phyloP scores from a whole-genome alignment of 2,888 invertebrate genomes.

The Acronicta alni region DNA sequence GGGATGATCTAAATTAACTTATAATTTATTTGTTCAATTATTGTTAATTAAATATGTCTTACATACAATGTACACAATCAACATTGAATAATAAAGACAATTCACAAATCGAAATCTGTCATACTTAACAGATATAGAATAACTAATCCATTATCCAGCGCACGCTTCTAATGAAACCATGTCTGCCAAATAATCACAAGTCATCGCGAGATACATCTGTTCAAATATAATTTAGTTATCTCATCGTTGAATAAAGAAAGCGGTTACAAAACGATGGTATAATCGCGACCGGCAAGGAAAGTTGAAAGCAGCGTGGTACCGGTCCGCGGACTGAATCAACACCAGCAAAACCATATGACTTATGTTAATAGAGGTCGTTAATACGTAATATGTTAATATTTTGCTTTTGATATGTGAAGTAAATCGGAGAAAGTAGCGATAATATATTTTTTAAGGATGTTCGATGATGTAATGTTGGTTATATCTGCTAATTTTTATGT shows the following conservation, averaged over 20 bases:
- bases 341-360: conserved; percentile 65
- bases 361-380: conserved; percentile 61
- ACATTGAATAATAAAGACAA: neutral
- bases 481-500: neutral
- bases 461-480: conserved; percentile 23
- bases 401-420: conserved; percentile 25
- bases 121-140: neutral
- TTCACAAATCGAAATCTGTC: neutral
- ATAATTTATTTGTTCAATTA: too few species aligned
- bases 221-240: conserved; percentile 74
- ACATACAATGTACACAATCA: neutral
- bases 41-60: too few species aligned
- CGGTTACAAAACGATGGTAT: conserved; percentile 81
- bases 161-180: conserved; percentile 1
- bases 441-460: conserved; percentile 27
- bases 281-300: conserved; percentile 74
- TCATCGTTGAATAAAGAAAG: conserved; percentile 80
- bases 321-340: conserved; percentile 72
- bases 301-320: conserved; percentile 81
- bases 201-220: conserved; percentile 49
- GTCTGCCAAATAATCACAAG: conserved; percentile 21
- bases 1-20: too few species aligned
- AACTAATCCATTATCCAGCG: conserved; percentile 2
- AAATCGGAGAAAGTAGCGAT: conserved; percentile 42
- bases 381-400: conserved; percentile 42